Base-by-base conservation (phyloP, 2,797 vertebrate genomes). In the Lophius americanus region DNA sequence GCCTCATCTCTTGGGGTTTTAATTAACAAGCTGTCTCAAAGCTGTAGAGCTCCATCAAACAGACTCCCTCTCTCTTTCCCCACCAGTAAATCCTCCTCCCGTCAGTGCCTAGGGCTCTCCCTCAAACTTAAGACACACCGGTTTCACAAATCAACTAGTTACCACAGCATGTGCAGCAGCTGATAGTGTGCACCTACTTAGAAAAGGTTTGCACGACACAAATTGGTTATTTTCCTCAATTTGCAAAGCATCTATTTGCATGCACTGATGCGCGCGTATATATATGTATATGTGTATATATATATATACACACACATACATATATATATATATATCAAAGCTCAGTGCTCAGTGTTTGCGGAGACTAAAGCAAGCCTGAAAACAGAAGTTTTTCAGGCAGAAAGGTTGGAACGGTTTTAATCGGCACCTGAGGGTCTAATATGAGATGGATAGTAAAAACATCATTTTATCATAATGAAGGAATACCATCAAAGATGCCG, bases 11-110 rank as follows among this genome's bases (percentile, higher is more conserved):
- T 91, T 70, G 88, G 90, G 94, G 91, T 90, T 92, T 93, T 92
- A 93, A 94, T 94, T 94, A 94, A 91, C 91, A 92, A 91, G 93
- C 94, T 92, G 94, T 94, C 93, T 92, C 90, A 93, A 91, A 85
- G 87, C 90, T 84, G 91, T 78, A 81, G 87, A 93, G 91, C 89
- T 89, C 93, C 88, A 93, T 92, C 91, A 92, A 87, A 92, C 92
- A 89, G 87, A 70, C 84, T 59, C 73, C 3, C 35, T 52, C 64
- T 76, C 53, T 72, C 63, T 80, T 55, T 75, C 78, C 81, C 72
- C 70, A 83, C 60, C 73, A 80, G 67, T 79, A 85, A 92, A 88
- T 86, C 84, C 79, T 81, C 73, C 75, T 74, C 77, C 76, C 77
- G 81, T 87, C 78, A 78, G 64, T 82, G 86, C 87, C 82, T 76